Percentiles rank a stretch among this genome's conserved stretches.
These are phyloP conservation scores for Antidorcas marsupialis DNA, from an alignment of 2,113 vertebrate species.

Conservation along the genomic window DNA sequence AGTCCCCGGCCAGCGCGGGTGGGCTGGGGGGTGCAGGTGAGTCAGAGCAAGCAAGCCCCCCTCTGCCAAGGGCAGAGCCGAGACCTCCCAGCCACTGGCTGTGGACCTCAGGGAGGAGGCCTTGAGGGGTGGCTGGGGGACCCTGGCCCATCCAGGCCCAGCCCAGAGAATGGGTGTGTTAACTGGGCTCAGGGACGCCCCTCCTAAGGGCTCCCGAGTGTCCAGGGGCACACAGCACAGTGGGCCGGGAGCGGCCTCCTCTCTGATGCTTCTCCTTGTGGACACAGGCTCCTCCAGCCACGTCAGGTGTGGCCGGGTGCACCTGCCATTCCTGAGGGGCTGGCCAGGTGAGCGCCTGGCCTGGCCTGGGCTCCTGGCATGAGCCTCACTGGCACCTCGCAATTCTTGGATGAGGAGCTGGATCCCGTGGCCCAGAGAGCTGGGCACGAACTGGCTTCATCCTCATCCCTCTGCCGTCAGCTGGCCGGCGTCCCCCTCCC, in stretches of 20 bases:
- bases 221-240: accelerated
- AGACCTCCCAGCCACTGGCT: neutral
- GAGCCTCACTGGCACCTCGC: accelerated
- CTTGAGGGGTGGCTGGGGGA: neutral
- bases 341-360: neutral
- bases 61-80: neutral
- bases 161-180: neutral
- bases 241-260: neutral
- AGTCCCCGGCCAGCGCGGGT: neutral
- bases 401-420: no score
- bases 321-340: neutral
- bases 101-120: accelerated
- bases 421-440: neutral
- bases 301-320: neutral
- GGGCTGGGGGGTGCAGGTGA: neutral
- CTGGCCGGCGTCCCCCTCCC: neutral
- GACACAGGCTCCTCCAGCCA: neutral
- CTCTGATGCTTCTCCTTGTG: neutral
- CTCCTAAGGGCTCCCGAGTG: neutral
- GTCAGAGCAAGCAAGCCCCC: neutral
- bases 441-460: neutral
- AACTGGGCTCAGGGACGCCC: no score
- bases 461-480: neutral
- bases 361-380: neutral
- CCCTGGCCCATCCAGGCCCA: no score